phyloP scores from a whole-genome alignment of 2,113 vertebrate species.

The Madoqua kirkii region DNA sequence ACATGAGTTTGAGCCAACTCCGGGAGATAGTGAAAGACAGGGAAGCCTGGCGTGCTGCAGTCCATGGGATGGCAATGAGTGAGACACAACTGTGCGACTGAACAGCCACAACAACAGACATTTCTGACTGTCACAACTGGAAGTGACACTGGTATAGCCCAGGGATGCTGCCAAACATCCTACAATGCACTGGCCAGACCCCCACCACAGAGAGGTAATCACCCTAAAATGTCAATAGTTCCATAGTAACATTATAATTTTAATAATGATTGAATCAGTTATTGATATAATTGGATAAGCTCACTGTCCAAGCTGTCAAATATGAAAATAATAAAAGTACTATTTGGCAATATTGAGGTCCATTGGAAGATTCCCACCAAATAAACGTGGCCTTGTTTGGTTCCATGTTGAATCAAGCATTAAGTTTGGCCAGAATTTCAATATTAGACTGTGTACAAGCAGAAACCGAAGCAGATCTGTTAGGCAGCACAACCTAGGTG shows the following conservation, averaged over 20 bases:
- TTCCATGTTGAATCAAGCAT: background rate
- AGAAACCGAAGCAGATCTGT: background rate
- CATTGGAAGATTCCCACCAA: background rate
- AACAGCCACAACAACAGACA: background rate
- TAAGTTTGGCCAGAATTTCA: background rate
- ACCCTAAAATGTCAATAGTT: no score
- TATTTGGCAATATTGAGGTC: background rate
- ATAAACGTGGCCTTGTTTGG: background rate
- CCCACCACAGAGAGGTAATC: background rate
- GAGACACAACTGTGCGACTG: background rate
- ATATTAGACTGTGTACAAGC: background rate
- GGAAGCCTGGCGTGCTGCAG: background rate
- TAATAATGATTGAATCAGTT: background rate
- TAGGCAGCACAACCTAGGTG: background rate
- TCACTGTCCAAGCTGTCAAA: background rate
- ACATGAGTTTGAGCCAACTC: background rate
- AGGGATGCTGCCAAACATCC: background rate
- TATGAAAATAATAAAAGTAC: background rate
- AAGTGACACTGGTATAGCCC: background rate
- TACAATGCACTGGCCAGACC: no score
- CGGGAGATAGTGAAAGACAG: background rate
- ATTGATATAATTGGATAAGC: background rate
- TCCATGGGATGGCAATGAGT: background rate
- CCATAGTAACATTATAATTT: background rate
- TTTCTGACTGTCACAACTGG: background rate